Base-by-base conservation (phyloP, 2,888 invertebrate species). In the Serrognathus titanus region DNA sequence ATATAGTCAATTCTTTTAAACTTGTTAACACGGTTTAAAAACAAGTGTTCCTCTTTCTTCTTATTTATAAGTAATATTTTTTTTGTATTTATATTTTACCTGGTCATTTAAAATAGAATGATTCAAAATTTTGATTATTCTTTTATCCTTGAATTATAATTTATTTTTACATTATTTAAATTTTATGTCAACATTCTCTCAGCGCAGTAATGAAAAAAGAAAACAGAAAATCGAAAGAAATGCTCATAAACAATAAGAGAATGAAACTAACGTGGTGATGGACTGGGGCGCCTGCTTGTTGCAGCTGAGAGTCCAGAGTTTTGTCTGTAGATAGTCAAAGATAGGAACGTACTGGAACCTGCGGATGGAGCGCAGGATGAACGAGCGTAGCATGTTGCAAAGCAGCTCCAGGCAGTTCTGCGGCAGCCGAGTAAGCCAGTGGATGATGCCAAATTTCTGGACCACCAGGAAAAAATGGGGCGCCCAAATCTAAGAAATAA, bases 301-400 rank as follows among this genome's bases (percentile, higher is more conserved):
- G 75, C 67, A 75, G 80, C 77, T 80, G 81, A 75, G 80, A 79
- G 79, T 81, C 81, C 81, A 79, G 79, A 79, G 85, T 84, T 83
- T 90, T 87, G 85, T 88, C 87, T 83, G 88, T 86, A 90, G 92
- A 90, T 92, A 93, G 93, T 94, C 93, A 94, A 89, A 94, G 93
- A 86, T 92, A 94, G 83, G 93, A 93, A 82, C 94, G 92, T 80
- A 94, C 94, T 80, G 94, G 94, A 81, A 96, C 93, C 89, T 97
- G 96, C 80, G 94, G 94, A 83, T 95, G 94, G 82, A 97, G 89
- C 81, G 94, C 96, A 78, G 96, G 96, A 81, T 96, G 96, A 77
- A 96, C 93, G 76, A 97, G 86, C 68, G 94, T 90, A 67, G 88
- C 88, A 80, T 92, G 92, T 78, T 92, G 92, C 73, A 93, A 83